Base-by-base conservation (phyloP, 2,797 vertebrate species). In the Okamejei kenojei region DNA sequence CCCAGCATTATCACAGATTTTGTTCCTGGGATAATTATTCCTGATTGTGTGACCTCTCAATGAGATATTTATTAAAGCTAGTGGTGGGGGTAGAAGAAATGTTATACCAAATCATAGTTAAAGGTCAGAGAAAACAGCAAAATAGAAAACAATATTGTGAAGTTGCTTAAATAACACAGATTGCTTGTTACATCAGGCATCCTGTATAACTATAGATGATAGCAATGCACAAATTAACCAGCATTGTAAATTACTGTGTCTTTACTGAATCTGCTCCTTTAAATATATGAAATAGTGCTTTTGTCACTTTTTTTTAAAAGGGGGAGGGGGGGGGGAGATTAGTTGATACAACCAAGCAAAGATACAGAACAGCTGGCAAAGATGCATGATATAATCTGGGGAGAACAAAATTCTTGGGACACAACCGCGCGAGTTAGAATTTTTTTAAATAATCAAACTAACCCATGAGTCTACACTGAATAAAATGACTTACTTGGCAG, bases 401-500 rank as follows among this genome's bases (percentile, higher is more conserved):
- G 26, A 65, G 29, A 86, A 32, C 10, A 86, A 76, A 17, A 68
- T 7, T 65, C 2, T 19, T 68, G 63, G 9, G n/a, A 86, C n/a
- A 88, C 15, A 88, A 88, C 58, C 15, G 7, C 29, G 0, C 15
- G 13, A 17, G 15, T 19, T 7, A 10, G 0, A 90, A 23, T 73
- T 74, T 74, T 54, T 8, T n/a, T 54, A 38, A 26, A 45, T 9
- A 54, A 54, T 6, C 3, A 3, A 54, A 54, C 45, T 6, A 54
- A 54, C 15, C 3, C 1, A 45, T 9, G 3, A 29, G 38, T 26
- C 76, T 92, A 29, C 94, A 88, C 93, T 92, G 0, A 76, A 73
- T 93, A 94, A 82, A 76, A 92, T 29, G 11, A n/a, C 78, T 17
- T 95, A 96, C 96, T 95, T 97, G 96, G 91, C 93, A 95, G 94